Evolutionary conservation across 2,888 invertebrate species (phyloP), one percentile per base, ranked within the genome.

Genomic region (Drosophila prolongata): DNA sequence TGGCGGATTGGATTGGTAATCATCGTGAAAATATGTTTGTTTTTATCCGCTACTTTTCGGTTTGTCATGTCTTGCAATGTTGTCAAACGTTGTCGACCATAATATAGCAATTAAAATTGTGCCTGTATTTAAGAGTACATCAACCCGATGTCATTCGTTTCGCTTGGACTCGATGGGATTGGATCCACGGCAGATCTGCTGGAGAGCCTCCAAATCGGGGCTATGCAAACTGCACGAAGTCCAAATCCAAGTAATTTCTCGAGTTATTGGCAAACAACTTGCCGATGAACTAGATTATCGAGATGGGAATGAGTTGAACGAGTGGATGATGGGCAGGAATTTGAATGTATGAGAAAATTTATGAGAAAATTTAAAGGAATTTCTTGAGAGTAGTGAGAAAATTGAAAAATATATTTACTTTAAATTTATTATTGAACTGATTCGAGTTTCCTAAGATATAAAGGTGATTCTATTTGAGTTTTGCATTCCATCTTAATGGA

Each of bases 71-170:
- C 62, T 69, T 14, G 73, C 87, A 71, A 67, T 77, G 72, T 82
- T 82, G 87, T 82, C 81, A 84, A 82, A 75, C 74, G 81, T 69
- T 87, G 85, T 81, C 76, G 79, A 75, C 86, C 71, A 73, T 72
- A 82, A 87, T 82, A 87, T 74, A 88, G 83, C 83, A 88, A 88
- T 83, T 83, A 86, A 83, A 87, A 70, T 14, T 87, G 62, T 62
- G 42, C 34, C 64, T 79, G 72, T 72, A 75, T 85, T 85, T 75
- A 85, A 87, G 65, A 82, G 82, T 85, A 19, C 86, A 87, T 75
- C 80, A 82, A 87, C 86, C 82, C 54, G 87, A 57, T 67, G 70
- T 69, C 58, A 69, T n/a, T 69, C 56, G 44, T 24, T 58, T 58
- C 57, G 37, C 5, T 47, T 57, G 16, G 44, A 16, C 37, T 43